phyloP scores from a whole-genome alignment of 2,797 vertebrate species.

The Parauchenoglanis ngamensis region DNA sequence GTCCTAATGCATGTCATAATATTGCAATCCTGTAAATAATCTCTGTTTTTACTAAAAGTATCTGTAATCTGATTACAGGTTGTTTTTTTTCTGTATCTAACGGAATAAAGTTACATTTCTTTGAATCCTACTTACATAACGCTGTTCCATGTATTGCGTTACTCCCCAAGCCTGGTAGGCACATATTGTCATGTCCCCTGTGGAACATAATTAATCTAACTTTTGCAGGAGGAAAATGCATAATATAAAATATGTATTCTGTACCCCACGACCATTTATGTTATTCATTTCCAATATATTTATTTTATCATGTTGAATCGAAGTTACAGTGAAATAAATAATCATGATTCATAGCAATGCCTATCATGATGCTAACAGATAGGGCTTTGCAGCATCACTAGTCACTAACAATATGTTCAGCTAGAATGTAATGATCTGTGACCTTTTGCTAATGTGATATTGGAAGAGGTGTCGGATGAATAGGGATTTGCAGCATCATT shows the following conservation, averaged over 20 bases:
- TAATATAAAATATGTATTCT: neutral
- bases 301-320: neutral
- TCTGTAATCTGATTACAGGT: no score
- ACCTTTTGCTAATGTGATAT: conserved; percentile 19
- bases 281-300: neutral
- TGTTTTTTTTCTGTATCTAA: no score
- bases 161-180: no score
- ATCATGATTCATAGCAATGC: neutral
- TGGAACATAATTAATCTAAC: neutral
- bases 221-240: neutral
- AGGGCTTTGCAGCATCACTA: neutral
- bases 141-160: no score
- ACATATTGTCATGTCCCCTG: neutral
- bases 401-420: conserved; percentile 11
- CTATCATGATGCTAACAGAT: neutral
- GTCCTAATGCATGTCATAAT: no score
- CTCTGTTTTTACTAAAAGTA: no score
- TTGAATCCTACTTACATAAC: no score
- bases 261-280: no score
- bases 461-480: neutral
- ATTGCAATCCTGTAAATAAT: no score
- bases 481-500: conserved; percentile 13
- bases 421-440: neutral
- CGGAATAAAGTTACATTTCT: no score
- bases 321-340: neutral